A percentile compares a stretch with the other conserved stretches of the same genome.
Conservation (phyloP, 2,797 vertebrate species). For the Etheostoma nigrum region DNA sequence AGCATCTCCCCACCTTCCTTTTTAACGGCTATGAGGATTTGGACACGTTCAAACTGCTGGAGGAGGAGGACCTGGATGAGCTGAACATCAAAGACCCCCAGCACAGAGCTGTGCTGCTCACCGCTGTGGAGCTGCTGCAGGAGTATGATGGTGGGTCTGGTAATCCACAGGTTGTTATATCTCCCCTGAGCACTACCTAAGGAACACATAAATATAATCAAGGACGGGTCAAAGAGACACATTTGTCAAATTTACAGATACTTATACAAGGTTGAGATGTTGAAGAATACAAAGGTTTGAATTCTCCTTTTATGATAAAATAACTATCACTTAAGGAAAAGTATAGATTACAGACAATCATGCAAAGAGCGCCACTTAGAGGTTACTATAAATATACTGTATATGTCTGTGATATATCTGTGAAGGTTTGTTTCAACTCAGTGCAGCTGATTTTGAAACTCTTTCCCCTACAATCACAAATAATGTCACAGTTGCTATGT, state of each 20-base stretch:
- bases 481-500: background rate
- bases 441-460: background rate
- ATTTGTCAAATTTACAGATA: background rate
- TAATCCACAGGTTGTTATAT: background rate
- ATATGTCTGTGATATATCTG: background rate
- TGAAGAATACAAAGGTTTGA: background rate
- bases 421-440: background rate
- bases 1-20: constrained; percentile 96
- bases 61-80: constrained; percentile 97
- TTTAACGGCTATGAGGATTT: constrained; percentile 98
- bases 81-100: constrained; percentile 94
- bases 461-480: background rate
- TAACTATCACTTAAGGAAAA: background rate
- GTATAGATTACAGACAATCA: background rate
- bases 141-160: constrained; percentile 92
- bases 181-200: background rate
- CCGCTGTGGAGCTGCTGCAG: constrained; percentile 92
- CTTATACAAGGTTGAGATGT: background rate
- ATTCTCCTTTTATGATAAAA: background rate
- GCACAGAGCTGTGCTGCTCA: constrained; percentile 94
- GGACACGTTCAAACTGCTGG: constrained; percentile 96
- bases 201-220: background rate
- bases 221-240: background rate
- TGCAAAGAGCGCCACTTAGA: background rate
- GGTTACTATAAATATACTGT: background rate